Conservation (phyloP, 2,113 vertebrate genomes). For the Pantherophis guttatus region DNA sequence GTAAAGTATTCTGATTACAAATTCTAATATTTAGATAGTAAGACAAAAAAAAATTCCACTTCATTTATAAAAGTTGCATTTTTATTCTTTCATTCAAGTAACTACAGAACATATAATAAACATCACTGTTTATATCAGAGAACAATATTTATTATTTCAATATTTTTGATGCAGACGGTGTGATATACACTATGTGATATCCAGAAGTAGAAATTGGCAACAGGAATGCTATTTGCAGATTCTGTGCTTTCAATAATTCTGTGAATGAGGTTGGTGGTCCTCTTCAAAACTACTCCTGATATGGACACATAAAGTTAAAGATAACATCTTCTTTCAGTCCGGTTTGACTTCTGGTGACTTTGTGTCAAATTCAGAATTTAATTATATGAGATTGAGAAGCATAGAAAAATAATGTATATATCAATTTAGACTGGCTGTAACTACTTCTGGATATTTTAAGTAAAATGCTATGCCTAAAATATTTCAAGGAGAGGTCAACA, state of each 20-base stretch:
- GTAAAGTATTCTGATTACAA: constrained; percentile 40
- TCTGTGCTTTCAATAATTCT: neutral
- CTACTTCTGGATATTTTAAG: neutral
- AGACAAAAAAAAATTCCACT: neutral
- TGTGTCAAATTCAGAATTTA: neutral
- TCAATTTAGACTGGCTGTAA: neutral
- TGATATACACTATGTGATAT: neutral
- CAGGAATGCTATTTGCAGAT: neutral
- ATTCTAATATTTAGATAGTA: constrained; percentile 29
- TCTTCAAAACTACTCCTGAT: neutral
- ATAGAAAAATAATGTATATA: neutral
- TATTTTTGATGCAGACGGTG: neutral
- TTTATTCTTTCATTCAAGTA: neutral
- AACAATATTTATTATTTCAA: neutral
- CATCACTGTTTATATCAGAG: neutral
- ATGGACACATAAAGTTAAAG: neutral
- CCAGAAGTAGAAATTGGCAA: neutral
- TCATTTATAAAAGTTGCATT: constrained; percentile 26
- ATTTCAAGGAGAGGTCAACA: neutral
- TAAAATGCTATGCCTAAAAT: neutral
- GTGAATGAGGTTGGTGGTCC: neutral
- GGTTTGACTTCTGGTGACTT: neutral
- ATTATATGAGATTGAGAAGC: neutral
- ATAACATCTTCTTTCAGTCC: neutral
- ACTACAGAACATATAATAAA: neutral